A percentile compares a stretch with the other conserved stretches of the same genome.
Evolutionary conservation across 2,113 vertebrate species (phyloP).

Genomic region (Microcebus murinus): DNA sequence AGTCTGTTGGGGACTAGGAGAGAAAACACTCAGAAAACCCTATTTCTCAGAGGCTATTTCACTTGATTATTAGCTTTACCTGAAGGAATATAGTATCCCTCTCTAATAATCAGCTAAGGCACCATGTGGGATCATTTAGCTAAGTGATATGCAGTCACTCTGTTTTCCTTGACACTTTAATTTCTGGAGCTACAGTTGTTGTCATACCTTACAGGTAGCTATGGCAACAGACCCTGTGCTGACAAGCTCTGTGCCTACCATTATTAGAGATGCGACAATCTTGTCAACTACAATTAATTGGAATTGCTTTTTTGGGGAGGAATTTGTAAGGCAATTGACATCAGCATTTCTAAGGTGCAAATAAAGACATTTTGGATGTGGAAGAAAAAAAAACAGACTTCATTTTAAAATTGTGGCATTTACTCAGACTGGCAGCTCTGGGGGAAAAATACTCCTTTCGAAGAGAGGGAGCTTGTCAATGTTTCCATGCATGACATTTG

Average conservation of each 20-base stretch:
- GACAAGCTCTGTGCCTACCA: neutral
- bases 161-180: conserved; percentile 57
- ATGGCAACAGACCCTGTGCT: conserved; percentile 58
- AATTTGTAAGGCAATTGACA: neutral
- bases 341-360: conserved; percentile 45
- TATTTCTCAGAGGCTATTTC: neutral
- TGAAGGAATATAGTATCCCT: neutral
- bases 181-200: conserved; percentile 12
- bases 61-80: neutral
- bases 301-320: rapidly evolving
- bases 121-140: neutral
- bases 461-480: neutral
- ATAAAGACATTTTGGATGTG: conserved; percentile 55
- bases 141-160: neutral
- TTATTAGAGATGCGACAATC: neutral
- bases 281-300: conserved; percentile 15
- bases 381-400: neutral
- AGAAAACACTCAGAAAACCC: neutral
- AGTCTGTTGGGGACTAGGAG: neutral
- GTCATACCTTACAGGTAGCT: conserved; percentile 62
- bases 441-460: conserved; percentile 1
- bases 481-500: neutral
- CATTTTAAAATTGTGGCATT: conserved; percentile 13
- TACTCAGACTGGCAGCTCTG: neutral
- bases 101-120: neutral